These are phyloP conservation scores for Choloepus hoffmanni DNA, from an alignment of 2,113 vertebrate species.

Conservation along the genomic window DNA sequence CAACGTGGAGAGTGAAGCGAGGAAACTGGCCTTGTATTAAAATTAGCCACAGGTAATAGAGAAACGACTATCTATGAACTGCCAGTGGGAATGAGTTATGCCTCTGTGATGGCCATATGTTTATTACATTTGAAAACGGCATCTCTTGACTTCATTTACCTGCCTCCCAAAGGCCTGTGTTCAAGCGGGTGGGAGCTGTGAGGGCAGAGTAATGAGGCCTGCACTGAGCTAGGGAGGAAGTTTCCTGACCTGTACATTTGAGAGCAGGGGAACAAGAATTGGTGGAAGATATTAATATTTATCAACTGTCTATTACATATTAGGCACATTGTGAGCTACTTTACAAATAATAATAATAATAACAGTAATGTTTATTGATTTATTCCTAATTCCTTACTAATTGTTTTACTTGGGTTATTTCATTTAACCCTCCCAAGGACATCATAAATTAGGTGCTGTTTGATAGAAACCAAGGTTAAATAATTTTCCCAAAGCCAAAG, in stretches of 20 bases:
- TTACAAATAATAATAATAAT: background rate
- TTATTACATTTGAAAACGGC: conserved; percentile 78
- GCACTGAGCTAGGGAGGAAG: background rate
- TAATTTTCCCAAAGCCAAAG: conserved; percentile 2
- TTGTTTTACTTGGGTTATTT: background rate
- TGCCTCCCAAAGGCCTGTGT: conserved; percentile 2
- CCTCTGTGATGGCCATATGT: background rate
- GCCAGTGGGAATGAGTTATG: conserved; percentile 48
- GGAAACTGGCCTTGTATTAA: conserved; percentile 61
- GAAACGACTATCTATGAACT: conserved; percentile 58
- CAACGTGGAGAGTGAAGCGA: conserved; percentile 26
- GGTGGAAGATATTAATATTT: too few relatives aligned
- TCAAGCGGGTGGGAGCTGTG: background rate
- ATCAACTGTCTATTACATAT: background rate
- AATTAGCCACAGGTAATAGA: conserved; percentile 76
- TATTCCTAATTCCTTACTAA: background rate
- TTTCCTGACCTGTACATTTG: background rate
- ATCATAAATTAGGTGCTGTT: background rate
- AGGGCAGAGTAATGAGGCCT: background rate
- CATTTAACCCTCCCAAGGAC: background rate
- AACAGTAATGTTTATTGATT: background rate
- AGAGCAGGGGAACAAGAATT: fast-evolving
- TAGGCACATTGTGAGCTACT: background rate
- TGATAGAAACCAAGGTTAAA: background rate
- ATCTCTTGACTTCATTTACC: conserved; percentile 59